Base-by-base conservation (phyloP, 2,888 invertebrate genomes). In the Cistogaster globosa region DNA sequence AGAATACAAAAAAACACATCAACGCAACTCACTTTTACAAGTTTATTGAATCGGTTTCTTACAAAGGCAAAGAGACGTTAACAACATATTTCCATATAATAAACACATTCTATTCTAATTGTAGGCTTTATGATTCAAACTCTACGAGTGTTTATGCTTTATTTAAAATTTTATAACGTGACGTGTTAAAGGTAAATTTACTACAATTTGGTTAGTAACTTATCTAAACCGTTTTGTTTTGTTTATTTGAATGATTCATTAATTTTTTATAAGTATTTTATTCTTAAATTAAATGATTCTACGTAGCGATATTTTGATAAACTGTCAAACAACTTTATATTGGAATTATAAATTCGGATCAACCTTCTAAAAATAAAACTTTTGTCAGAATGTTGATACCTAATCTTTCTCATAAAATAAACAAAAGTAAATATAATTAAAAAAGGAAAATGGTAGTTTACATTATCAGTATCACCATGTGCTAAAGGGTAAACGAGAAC, bases 141-240 rank as follows among this genome's bases (percentile, higher is more conserved):
- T 26, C 0, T 26, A 20, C 22, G 12, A 12, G 22, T 55, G 55
- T 18, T 18, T 53, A 9, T 20, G 2, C 16, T 53, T 53, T 53
- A 53, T 7, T 18, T 53, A 8, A 4, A 20, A 20, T 26, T 48
- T 48, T 60, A 36, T 22, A 22, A 36, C 48, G 1, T 48, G 14
- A 1, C 20, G 1, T 55, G n/a, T 5, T 14, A 42, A 74, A 51
- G 53, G 53, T 75, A 63, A 75, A 63, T 75, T 75, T 55, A 55
- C n/a, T 12, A 58, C 32, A 69, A 58, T 69, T 82, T 69, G 18
- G 63, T 57, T 26, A 51, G 18, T 51, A 68, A 69, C 69, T 81
- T 75, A 75, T 75, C 18, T 69, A 68, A 67, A 53, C 7, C 36
- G 38, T 62, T 51, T 65, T 36, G 57, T 63, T 65, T 71, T 45